Conservation (phyloP, 2,113 vertebrate species). For the Eonycteris spelaea region DNA sequence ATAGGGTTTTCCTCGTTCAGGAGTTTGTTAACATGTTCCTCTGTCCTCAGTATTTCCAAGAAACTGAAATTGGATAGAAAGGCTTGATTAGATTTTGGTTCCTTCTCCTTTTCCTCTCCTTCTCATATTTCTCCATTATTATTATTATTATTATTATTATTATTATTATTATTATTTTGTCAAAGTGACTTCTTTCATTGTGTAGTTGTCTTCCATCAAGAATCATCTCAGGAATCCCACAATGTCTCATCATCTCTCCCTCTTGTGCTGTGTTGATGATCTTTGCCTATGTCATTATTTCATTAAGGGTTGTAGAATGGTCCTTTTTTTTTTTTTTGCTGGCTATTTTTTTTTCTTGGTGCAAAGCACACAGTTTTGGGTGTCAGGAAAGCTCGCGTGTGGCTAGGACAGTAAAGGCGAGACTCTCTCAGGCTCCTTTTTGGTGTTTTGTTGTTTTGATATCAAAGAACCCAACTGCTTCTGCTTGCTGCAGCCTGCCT, state of each 20-base stretch:
- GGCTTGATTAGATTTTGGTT: background rate
- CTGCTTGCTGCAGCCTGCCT: too few species aligned
- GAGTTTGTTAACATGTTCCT: background rate
- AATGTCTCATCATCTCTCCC: background rate
- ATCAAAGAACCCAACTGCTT: too few species aligned
- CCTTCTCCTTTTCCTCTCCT: background rate
- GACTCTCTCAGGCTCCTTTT: too few species aligned
- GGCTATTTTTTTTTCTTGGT: too few species aligned
- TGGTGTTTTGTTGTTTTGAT: too few species aligned
- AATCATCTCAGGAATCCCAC: background rate
- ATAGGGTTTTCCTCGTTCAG: background rate
- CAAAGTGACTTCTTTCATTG: background rate
- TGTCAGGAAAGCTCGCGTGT: too few species aligned
- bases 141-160: background rate
- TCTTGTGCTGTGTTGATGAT: background rate
- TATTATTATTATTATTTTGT: background rate
- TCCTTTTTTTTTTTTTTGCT: background rate
- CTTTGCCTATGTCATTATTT: background rate
- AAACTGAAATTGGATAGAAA: background rate
- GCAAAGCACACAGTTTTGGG: too few species aligned
- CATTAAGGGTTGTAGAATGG: background rate
- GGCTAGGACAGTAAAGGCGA: too few species aligned
- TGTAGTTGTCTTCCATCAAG: background rate
- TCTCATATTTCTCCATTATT: background rate
- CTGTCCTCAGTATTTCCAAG: background rate